phyloP scores from a whole-genome alignment of 2,797 vertebrate genomes.

The Periparus ater region DNA sequence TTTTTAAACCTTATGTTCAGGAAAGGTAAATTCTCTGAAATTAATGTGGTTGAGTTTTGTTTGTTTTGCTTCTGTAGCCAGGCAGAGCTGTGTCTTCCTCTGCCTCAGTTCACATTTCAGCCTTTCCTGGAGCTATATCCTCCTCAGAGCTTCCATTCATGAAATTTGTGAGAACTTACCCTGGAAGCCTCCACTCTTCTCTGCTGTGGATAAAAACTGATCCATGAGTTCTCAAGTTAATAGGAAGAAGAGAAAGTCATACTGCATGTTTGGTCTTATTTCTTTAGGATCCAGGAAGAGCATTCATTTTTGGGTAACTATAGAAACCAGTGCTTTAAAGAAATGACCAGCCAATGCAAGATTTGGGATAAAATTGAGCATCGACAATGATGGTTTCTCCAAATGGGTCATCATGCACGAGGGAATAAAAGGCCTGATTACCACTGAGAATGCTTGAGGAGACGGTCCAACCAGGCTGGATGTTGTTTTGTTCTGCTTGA shows the following conservation, averaged over 20 bases:
- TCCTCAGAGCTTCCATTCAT: background rate
- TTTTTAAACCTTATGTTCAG: background rate
- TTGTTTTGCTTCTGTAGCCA: background rate
- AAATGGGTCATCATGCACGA: background rate
- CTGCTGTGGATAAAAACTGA: background rate
- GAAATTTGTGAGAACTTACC: background rate
- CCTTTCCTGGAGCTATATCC: background rate
- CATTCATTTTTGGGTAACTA: background rate
- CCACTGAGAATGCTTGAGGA: background rate
- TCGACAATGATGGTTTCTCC: background rate
- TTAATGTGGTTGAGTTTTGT: background rate
- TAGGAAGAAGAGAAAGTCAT: background rate
- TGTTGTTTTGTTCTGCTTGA: conserved; percentile 19
- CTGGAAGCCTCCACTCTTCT: background rate
- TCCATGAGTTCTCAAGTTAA: background rate
- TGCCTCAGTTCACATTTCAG: background rate
- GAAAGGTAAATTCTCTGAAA: background rate
- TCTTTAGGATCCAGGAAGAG: background rate
- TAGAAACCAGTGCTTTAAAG: background rate
- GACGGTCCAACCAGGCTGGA: background rate
- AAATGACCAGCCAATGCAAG: background rate
- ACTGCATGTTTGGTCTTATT: background rate
- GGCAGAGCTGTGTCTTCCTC: background rate
- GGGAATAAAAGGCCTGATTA: conserved; percentile 25
- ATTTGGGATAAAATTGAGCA: background rate